A percentile compares a stretch with the other conserved stretches of the same genome.
Conservation (phyloP, 2,888 invertebrate species). For the Protonemura montana region DNA sequence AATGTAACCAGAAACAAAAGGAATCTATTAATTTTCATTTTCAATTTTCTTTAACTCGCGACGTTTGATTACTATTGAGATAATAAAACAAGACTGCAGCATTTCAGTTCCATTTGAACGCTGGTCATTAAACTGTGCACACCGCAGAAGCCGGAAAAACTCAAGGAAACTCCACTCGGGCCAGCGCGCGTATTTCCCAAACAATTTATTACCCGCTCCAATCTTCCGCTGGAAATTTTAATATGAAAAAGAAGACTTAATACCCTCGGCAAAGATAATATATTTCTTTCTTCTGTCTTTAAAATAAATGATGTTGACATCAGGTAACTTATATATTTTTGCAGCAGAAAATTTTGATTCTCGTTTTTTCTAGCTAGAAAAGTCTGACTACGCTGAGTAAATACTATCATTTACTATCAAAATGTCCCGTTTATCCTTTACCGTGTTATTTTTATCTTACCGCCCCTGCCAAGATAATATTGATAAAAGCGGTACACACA, state of each 20-base stretch:
- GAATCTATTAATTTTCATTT: constrained; percentile 37
- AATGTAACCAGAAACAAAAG: constrained; percentile 30
- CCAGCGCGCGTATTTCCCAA: neutral
- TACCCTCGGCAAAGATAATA: constrained; percentile 12
- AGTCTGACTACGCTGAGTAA: neutral
- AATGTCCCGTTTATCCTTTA: neutral
- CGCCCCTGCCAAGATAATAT: neutral
- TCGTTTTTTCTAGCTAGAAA: neutral
- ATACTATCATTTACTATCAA: neutral
- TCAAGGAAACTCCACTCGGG: neutral
- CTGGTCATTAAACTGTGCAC: constrained; percentile 32
- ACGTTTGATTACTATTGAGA: constrained; percentile 31
- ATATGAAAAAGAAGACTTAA: constrained; percentile 35
- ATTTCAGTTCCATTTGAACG: constrained; percentile 31
- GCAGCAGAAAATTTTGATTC: neutral
- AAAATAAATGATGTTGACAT: constrained; percentile 4
- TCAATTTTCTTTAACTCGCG: constrained; percentile 36
- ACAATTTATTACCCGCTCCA: constrained; percentile 34
- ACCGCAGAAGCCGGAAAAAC: neutral
- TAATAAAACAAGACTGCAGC: constrained; percentile 19
- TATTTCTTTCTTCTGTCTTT: constrained; percentile 7
- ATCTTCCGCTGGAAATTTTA: constrained; percentile 9
- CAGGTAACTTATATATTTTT: neutral
- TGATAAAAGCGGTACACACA: neutral
- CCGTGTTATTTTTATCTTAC: neutral